These are phyloP conservation scores for Xanthorhoe spadicearia DNA, from an alignment of 2,888 invertebrate genomes.

Conservation along the genomic window DNA sequence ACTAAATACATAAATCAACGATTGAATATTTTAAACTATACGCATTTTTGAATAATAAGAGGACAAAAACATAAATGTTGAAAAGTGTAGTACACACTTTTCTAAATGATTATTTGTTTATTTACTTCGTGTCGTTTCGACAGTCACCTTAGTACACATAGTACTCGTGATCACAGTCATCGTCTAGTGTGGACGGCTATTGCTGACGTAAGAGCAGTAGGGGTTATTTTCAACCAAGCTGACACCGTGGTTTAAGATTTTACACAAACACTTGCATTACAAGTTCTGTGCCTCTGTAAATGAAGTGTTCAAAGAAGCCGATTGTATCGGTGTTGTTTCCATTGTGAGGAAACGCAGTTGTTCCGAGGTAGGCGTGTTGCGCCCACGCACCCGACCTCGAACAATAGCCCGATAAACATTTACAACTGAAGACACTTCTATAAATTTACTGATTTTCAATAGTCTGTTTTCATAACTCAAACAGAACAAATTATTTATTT, in stretches of 20 bases:
- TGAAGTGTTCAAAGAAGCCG: conserved; percentile 22
- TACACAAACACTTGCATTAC: background rate
- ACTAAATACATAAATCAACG: background rate
- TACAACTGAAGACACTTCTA: conserved; percentile 6
- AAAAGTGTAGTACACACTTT: too few species aligned
- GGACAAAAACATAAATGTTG: too few species aligned
- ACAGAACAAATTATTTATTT: too few species aligned
- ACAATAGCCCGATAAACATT: conserved; percentile 23
- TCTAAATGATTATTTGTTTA: too few species aligned
- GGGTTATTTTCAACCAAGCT: too few species aligned
- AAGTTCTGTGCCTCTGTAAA: background rate
- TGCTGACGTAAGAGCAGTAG: too few species aligned
- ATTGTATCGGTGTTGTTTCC: conserved; percentile 17
- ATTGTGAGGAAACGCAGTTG: conserved; percentile 9
- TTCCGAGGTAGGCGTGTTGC: conserved; percentile 18
- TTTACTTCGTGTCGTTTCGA: too few species aligned
- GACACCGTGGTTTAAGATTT: too few species aligned
- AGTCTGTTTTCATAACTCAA: background rate
- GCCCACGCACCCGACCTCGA: conserved; percentile 19
- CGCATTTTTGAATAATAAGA: background rate
- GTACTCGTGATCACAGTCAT: too few species aligned
- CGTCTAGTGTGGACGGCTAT: too few species aligned
- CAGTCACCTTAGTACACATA: too few species aligned
- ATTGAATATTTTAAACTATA: background rate
- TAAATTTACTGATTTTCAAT: background rate